A percentile compares a stretch with the other conserved stretches of the same genome.
Conservation (phyloP, 2,888 invertebrate genomes). For the Andrena trimmerana region DNA sequence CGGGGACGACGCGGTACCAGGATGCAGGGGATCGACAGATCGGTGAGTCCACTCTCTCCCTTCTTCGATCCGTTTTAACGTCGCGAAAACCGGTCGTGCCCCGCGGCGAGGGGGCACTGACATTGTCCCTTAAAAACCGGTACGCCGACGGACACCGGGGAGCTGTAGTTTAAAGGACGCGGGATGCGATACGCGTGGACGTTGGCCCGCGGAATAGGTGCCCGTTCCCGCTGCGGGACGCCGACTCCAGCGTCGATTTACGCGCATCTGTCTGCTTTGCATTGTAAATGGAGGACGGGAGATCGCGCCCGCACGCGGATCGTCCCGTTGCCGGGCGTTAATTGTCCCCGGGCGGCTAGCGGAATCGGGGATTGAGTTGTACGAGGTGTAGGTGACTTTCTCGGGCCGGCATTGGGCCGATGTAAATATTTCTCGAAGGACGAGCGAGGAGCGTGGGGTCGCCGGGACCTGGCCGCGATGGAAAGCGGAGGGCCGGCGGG, state of each 20-base stretch:
- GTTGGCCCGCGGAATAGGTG: not conserved
- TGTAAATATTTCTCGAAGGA: slow-evolving; percentile 55
- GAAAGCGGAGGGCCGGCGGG: not conserved
- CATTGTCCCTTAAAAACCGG: slow-evolving; percentile 48
- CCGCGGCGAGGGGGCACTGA: slow-evolving; percentile 17
- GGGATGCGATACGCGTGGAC: not conserved
- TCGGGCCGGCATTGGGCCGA: slow-evolving; percentile 36
- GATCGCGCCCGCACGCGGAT: not conserved
- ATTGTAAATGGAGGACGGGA: not conserved
- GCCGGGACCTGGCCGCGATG: not conserved
- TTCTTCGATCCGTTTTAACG: not conserved
- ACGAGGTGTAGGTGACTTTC: slow-evolving; percentile 49
- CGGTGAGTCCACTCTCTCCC: slow-evolving; percentile 46
- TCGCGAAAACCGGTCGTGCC: slow-evolving; percentile 40
- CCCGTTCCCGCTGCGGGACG: not conserved
- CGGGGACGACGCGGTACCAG: slow-evolving; percentile 9
- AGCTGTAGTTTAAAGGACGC: not conserved
- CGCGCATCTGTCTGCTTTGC: not conserved
- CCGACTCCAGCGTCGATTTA: not conserved
- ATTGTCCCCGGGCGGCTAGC: slow-evolving; percentile 11
- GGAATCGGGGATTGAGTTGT: slow-evolving; percentile 28
- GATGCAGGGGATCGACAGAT: slow-evolving; percentile 44
- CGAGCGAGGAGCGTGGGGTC: slow-evolving; percentile 36
- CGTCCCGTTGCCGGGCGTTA: slow-evolving; percentile 16
- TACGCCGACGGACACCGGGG: slow-evolving; percentile 11